Base-by-base conservation (phyloP, 2,797 vertebrate genomes). In the Acropternis orthonyx region DNA sequence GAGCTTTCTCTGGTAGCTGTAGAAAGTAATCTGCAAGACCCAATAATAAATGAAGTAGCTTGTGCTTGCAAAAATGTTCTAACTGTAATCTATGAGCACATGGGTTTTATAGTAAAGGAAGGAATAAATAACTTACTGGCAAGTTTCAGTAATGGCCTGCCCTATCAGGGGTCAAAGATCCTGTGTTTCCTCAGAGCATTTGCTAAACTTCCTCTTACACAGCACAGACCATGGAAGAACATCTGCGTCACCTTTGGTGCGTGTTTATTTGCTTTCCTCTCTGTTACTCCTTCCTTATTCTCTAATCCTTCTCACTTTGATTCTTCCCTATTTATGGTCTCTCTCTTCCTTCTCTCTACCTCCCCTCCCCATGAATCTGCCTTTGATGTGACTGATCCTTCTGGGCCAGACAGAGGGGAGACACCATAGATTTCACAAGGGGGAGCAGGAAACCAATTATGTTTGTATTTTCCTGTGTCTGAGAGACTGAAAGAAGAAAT, bases 21-120 rank as follows among this genome's bases (percentile, higher is more conserved):
- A 34, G 76, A 58, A 82, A 74, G 83, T 82, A 82, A 90, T 90
- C 68, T 90, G 46, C 61, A 89, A 75, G 49, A 86, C n/a, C 13
- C 6, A 83, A 4, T 91, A 77, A 88, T 69, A 78, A 77, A 75
- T 66, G 36, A 88, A 75, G 34, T 65, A 44, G n/a, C 58, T 77
- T 58, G 44, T 73, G 67, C 74, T 73, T 80, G 79, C 28, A 71
- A 16, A 78, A 95, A 37, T 51, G 62, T 48, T 55, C 65, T 72
- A 77, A 85, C 65, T 80, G 37, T 68, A 65, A 16, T 80, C 65
- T 62, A 7, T 2, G 10, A 58, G 43, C 56, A 36, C 19, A 4
- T 6, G 22, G 28, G 18, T 7, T 39, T 85, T 56, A 32, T 56
- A 56, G 58, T 58, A 10, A 73, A 84, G 43, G 67, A 87, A 34